phyloP scores from a whole-genome alignment of 2,888 invertebrate species.

The Sinopyrophorus schimmeli region DNA sequence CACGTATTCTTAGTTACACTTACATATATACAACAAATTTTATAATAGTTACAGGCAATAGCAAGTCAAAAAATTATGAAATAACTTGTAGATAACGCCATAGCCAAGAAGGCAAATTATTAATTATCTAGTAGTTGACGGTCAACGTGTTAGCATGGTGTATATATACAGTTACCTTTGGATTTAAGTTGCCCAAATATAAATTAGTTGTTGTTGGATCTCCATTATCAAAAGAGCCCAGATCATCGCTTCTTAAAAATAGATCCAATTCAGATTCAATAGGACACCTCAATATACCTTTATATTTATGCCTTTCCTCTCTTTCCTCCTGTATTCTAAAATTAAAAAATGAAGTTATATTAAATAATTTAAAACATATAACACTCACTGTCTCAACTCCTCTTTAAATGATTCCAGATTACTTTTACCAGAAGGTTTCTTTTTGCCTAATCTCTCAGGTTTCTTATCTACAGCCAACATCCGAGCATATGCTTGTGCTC shows the following conservation, averaged over 20 bases:
- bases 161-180: slow-evolving; percentile 77
- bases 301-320: slow-evolving; percentile 92
- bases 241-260: slow-evolving; percentile 55
- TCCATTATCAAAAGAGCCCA: slow-evolving; percentile 90
- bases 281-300: slow-evolving; percentile 67
- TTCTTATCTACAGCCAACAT: slow-evolving; percentile 66
- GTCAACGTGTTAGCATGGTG: too few relatives aligned
- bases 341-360: slow-evolving; percentile 26
- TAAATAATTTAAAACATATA: slow-evolving; percentile 13
- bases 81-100: too few relatives aligned
- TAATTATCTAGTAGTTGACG: too few relatives aligned
- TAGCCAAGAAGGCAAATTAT: too few relatives aligned
- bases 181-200: slow-evolving; percentile 95
- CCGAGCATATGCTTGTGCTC: slow-evolving; percentile 70
- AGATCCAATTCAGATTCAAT: slow-evolving; percentile 54
- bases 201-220: slow-evolving; percentile 98
- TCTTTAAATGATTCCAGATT: slow-evolving; percentile 98
- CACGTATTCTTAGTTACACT: too few relatives aligned
- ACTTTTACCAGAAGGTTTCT: slow-evolving; percentile 83
- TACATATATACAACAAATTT: too few relatives aligned
- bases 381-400: slow-evolving; percentile 85
- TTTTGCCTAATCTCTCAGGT: slow-evolving; percentile 67
- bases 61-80: too few relatives aligned
- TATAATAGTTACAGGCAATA: too few relatives aligned
- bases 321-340: slow-evolving; percentile 97